Evolutionary conservation across 2,797 vertebrate genomes (phyloP), one percentile per base, ranked within the genome.

Genomic region (Siniperca undulata): DNA sequence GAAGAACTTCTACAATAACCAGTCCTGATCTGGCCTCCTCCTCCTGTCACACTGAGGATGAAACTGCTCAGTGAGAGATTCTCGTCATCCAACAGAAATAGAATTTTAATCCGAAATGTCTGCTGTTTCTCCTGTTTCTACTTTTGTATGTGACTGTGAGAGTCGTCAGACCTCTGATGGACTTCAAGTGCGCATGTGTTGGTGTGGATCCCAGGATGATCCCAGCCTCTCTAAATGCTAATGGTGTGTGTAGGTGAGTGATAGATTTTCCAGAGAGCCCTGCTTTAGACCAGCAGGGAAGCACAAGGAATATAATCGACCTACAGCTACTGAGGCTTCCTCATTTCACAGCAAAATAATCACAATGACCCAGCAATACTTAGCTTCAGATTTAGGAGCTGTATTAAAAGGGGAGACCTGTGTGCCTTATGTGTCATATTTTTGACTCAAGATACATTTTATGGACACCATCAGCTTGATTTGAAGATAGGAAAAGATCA

Each of bases 201-300:
- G 24, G 20, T 75, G 72, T 67, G 79, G 46, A 85, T 88, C 82
- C 81, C 64, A 60, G 79, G 74, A 87, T 87, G 88, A 86, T 78
- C 84, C 65, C 55, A 79, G 86, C 77, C 93, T 90, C 85, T 95
- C 91, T 93, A 93, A 92, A 95, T 95, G 94, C 91, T 95, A 95
- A 95, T 80, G 68, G 94, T 20, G 34, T 86, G 80, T 82, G 59
- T 38, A 52, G 73, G 71, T 77, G 73, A 79, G 62, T 56, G 52
- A 78, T 77, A 55, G 40, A 70, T 55, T 78, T 86, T 81, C 67
- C n/a, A 59, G 50, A 73, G 60, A 80, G 81, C 69, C 71, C 46
- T 77, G 70, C 66, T 88, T 83, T 13, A 60, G 17, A 72, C 13
- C 87, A 82, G 87, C 86, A 77, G 84, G 87, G 77, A 78, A 60